Evolutionary conservation across 2,797 vertebrate genomes (phyloP).

Genomic region (Enteromius anoplus): DNA sequence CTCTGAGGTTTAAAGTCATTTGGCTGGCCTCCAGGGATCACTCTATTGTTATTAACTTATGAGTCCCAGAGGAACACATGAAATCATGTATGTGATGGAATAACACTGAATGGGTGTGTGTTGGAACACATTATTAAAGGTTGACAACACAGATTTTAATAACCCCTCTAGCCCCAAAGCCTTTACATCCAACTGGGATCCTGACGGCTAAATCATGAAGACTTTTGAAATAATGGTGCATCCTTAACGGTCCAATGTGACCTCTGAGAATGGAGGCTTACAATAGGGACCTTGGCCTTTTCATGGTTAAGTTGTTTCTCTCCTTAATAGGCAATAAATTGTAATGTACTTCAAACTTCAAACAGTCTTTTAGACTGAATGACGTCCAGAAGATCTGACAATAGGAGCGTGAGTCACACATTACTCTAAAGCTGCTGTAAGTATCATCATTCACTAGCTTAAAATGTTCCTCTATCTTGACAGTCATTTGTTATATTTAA

Average conservation of each 20-base stretch:
- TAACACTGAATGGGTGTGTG: conserved; percentile 35
- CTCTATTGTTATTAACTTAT: conserved; percentile 38
- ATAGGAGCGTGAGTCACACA: conserved; percentile 1
- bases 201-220: conserved; percentile 27
- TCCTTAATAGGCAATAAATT: conserved; percentile 31
- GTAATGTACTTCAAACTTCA: conserved; percentile 26
- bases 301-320: conserved; percentile 15
- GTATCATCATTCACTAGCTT: neutral
- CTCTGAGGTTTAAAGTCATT: conserved; percentile 19
- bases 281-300: conserved; percentile 29
- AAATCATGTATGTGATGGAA: conserved; percentile 56
- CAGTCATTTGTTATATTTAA: conserved; percentile 7
- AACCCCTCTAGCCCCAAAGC: conserved; percentile 14
- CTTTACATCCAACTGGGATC: conserved; percentile 35
- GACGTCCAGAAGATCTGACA: conserved; percentile 23
- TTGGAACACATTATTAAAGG: conserved; percentile 38
- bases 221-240: conserved; percentile 26
- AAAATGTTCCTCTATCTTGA: conserved; percentile 2
- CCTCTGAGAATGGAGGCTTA: conserved; percentile 32
- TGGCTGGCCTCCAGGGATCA: conserved; percentile 44
- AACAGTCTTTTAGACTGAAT: conserved; percentile 33
- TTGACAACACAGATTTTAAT: conserved; percentile 37
- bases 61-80: conserved; percentile 52
- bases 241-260: conserved; percentile 12
- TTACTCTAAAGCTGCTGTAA: conserved; percentile 4